These are phyloP conservation scores for Labrus mixtus DNA, from an alignment of 2,113 vertebrate genomes.

Conservation along the genomic window DNA sequence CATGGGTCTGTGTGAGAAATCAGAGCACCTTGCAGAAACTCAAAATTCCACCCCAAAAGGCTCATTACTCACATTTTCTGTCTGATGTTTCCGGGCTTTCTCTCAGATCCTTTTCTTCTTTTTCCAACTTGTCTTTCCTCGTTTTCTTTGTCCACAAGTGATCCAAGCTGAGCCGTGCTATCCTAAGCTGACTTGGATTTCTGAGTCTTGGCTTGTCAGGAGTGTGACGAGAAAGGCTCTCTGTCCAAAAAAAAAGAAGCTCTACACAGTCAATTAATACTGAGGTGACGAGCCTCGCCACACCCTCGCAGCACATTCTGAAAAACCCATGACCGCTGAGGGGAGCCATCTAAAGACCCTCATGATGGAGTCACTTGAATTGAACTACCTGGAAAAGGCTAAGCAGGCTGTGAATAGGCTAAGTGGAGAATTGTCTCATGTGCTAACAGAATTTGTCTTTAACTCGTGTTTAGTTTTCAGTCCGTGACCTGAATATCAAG, in stretches of 20 bases:
- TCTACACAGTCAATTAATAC: conserved; percentile 69
- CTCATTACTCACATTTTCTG: conserved; percentile 49
- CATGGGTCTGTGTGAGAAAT: not conserved
- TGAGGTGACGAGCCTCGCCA: conserved; percentile 65
- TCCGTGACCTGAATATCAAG: not conserved
- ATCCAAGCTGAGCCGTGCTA: not conserved
- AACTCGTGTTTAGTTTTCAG: not conserved
- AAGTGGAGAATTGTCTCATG: too few relatives aligned
- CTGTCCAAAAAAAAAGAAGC: conserved; percentile 47
- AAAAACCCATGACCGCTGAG: conserved; percentile 55
- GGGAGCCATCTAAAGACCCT: not conserved
- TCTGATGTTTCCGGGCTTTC: not conserved
- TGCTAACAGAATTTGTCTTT: too few relatives aligned
- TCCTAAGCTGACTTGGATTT: conserved; percentile 15
- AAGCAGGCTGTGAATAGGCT: too few relatives aligned
- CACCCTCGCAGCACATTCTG: conserved; percentile 79
- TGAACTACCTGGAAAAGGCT: not conserved
- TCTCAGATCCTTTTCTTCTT: not conserved
- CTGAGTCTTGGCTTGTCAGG: conserved; percentile 9
- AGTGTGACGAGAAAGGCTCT: conserved; percentile 41
- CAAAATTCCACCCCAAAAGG: conserved; percentile 2
- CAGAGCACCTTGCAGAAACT: not conserved
- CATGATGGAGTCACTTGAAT: not conserved
- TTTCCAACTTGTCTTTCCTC: not conserved
- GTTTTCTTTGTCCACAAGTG: conserved; percentile 1